Evolutionary conservation across 2,888 invertebrate species (phyloP).

Genomic region (Tribolium freemani): DNA sequence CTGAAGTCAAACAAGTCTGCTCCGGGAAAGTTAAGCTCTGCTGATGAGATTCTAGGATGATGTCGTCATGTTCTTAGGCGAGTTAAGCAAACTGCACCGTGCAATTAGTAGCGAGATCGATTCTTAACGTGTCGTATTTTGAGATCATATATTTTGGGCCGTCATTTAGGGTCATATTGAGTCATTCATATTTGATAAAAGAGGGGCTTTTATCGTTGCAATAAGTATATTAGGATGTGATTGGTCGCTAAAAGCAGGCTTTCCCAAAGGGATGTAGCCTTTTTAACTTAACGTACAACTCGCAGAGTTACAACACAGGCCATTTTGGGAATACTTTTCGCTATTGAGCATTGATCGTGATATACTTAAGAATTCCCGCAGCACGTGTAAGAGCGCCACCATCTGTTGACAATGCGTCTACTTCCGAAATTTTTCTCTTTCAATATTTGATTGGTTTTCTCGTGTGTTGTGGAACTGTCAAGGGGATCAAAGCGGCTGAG

Average conservation of each 20-base stretch:
- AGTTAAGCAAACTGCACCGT: conserved; percentile 23
- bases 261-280: conserved; percentile 54
- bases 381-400: conserved; percentile 25
- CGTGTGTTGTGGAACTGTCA: conserved; percentile 7
- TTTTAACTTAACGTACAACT: conserved; percentile 54
- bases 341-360: conserved; percentile 32
- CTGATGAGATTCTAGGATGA: conserved; percentile 36
- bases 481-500: conserved; percentile 10
- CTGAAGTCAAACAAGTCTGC: neutral
- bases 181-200: conserved; percentile 60
- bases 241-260: conserved; percentile 60
- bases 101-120: neutral
- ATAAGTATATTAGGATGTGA: conserved; percentile 59
- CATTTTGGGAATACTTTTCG: conserved; percentile 42
- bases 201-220: conserved; percentile 55
- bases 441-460: conserved; percentile 25
- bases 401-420: conserved; percentile 21
- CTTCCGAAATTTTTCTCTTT: neutral
- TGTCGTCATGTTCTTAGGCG: conserved; percentile 15
- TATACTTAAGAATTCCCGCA: conserved; percentile 31
- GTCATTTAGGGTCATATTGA: conserved; percentile 48
- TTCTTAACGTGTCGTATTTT: neutral
- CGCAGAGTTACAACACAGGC: conserved; percentile 31
- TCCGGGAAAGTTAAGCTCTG: conserved; percentile 18
- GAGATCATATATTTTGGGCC: neutral